Evolutionary conservation across 1,140 invertebrate genomes (phyloP).

Genomic region (Listronotus oregonensis): DNA sequence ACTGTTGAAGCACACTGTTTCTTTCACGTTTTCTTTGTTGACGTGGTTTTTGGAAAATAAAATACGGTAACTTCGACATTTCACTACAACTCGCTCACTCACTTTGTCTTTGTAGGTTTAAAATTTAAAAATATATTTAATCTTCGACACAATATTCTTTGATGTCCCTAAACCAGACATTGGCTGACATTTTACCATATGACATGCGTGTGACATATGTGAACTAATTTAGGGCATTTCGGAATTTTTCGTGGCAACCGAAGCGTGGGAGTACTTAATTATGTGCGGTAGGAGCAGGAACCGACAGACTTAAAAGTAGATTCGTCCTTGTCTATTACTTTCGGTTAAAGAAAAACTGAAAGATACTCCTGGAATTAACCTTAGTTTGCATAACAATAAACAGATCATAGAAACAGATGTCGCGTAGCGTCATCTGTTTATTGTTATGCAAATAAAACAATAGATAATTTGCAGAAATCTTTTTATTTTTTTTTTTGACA

Average conservation of each 20-base stretch:
- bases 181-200: slow-evolving; percentile 2
- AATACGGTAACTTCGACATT: neutral
- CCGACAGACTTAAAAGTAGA: too few relatives aligned
- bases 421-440: too few relatives aligned
- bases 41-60: slow-evolving; percentile 6
- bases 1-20: slow-evolving; percentile 3
- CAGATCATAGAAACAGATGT: too few relatives aligned
- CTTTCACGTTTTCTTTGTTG: slow-evolving; percentile 9
- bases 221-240: neutral
- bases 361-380: too few relatives aligned
- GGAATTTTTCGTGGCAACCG: neutral
- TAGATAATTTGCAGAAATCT: too few relatives aligned
- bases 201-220: slow-evolving; percentile 2
- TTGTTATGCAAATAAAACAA: too few relatives aligned
- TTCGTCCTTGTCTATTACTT: too few relatives aligned
- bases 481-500: neutral
- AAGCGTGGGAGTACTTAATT: slow-evolving; percentile 1
- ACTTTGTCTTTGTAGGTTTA: neutral
- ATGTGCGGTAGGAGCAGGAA: too few relatives aligned
- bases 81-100: neutral
- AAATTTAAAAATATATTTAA: slow-evolving; percentile 5
- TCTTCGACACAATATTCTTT: neutral
- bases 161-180: neutral
- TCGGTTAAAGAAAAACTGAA: too few relatives aligned
- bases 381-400: too few relatives aligned